Base-by-base conservation (phyloP, 2,797 vertebrate species). In the Alosa sapidissima region DNA sequence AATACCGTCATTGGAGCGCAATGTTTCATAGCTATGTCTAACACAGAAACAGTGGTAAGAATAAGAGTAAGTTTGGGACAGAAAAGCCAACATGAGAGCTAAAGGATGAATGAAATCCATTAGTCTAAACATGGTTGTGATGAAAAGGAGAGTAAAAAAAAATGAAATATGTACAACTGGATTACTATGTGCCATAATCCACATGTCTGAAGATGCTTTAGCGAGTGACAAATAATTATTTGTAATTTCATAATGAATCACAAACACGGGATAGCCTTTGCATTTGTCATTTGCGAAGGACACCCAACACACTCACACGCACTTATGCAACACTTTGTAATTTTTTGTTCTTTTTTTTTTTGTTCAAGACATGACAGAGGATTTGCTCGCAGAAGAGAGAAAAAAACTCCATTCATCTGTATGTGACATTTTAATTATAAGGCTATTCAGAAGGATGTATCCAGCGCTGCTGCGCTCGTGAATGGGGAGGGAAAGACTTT, bases 391-490 rank as follows among this genome's bases (percentile, higher is more conserved):
- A 86, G 90, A 91, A 62, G 41, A 33, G 81, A 41, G 33, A 83
- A 51, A 62, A 78, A 84, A 94, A 92, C 91, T 85, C 87, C 89
- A 91, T 86, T 89, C 87, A 90, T 89, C 87, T 86, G 91, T 91
- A 92, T 88, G 88, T 91, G 91, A 93, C 91, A 93, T 92, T 95
- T 94, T 94, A 94, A 94, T 95, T 93, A 94, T 88, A 88, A 88
- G 88, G 92, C 90, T 87, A 84, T 91, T 89, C 86, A 89, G 89
- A 92, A 92, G 93, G 91, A 91, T 91, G 88, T 91, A 93, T 93
- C 90, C 92, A 91, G 92, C 28, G 28, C 28, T 88, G 86, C 81
- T 85, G 86, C 88, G 84, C 82, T 86, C 89, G 85, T 90, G 91
- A 90, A 91, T 93, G 93, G 91, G 89, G 84, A 88, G 92, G 91